phyloP scores from a whole-genome alignment of 2,113 vertebrate genomes.

The Salvator merianae region DNA sequence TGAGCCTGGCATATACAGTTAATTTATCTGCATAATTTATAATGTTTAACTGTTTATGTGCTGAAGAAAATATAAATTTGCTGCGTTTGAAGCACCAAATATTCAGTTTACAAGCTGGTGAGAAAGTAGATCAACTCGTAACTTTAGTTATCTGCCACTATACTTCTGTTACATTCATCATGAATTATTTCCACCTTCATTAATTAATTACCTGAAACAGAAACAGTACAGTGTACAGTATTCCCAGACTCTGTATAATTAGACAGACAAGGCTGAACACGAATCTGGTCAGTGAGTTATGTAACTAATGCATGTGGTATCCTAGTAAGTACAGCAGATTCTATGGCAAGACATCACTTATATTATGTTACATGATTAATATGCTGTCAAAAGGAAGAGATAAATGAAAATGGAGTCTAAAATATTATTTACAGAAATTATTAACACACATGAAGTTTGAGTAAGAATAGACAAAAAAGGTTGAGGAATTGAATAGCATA shows the following conservation, averaged over 20 bases:
- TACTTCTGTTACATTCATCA: slow-evolving; percentile 75
- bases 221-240: slow-evolving; percentile 61
- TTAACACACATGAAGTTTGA: background rate
- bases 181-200: slow-evolving; percentile 81
- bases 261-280: slow-evolving; percentile 29
- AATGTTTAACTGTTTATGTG: slow-evolving; percentile 27
- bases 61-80: background rate
- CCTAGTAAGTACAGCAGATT: background rate
- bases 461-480: background rate
- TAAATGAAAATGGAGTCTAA: background rate
- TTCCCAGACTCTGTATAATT: slow-evolving; percentile 60
- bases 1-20: background rate
- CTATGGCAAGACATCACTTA: slow-evolving; percentile 3
- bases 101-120: background rate
- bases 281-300: slow-evolving; percentile 42
- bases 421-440: background rate
- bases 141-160: slow-evolving; percentile 58
- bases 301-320: slow-evolving; percentile 11
- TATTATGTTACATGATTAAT: background rate
- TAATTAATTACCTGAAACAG: slow-evolving; percentile 75
- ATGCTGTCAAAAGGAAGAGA: background rate
- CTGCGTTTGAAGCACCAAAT: background rate
- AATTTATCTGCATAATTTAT: background rate
- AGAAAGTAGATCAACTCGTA: slow-evolving; percentile 70
- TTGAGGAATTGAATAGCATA: background rate